Percentiles rank a stretch among this genome's conserved stretches.
phyloP scores from a whole-genome alignment of 1,140 invertebrate species.

The Tetramorium parvispinum region DNA sequence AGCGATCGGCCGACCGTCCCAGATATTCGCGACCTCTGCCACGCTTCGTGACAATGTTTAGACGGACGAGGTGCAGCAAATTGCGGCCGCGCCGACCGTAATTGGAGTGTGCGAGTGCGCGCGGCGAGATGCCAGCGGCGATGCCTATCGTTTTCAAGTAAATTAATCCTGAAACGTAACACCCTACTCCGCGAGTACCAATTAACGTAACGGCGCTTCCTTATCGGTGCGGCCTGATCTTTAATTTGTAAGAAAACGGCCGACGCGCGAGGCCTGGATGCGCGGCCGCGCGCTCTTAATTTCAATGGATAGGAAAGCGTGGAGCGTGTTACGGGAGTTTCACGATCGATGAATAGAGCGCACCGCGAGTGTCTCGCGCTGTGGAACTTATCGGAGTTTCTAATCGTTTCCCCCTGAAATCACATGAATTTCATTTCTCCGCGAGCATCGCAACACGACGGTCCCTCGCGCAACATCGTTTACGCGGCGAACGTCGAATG shows the following conservation, averaged over 20 bases:
- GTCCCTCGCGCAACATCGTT: background rate
- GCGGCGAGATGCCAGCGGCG: conserved; percentile 36
- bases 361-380: background rate
- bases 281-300: conserved; percentile 50
- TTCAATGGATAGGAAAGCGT: conserved; percentile 50
- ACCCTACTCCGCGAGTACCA: conserved; percentile 54
- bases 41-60: conserved; percentile 50
- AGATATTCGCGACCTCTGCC: conserved; percentile 49
- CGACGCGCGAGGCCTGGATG: conserved; percentile 22
- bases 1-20: conserved; percentile 10
- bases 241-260: conserved; percentile 50
- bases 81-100: conserved; percentile 47
- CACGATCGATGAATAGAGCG: conserved; percentile 32
- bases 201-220: conserved; percentile 71
- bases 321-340: conserved; percentile 12
- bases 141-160: conserved; percentile 70
- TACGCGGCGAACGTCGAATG: background rate
- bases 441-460: background rate
- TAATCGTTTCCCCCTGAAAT: conserved; percentile 16
- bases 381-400: conserved; percentile 21
- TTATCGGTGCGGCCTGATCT: conserved; percentile 61
- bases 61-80: conserved; percentile 60
- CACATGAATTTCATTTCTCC: conserved; percentile 15
- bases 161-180: conserved; percentile 69
- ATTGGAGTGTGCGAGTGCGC: conserved; percentile 49